Percentiles rank a stretch among this genome's conserved stretches.
phyloP scores from a whole-genome alignment of 2,888 invertebrate species.

The Pheosia tremula region DNA sequence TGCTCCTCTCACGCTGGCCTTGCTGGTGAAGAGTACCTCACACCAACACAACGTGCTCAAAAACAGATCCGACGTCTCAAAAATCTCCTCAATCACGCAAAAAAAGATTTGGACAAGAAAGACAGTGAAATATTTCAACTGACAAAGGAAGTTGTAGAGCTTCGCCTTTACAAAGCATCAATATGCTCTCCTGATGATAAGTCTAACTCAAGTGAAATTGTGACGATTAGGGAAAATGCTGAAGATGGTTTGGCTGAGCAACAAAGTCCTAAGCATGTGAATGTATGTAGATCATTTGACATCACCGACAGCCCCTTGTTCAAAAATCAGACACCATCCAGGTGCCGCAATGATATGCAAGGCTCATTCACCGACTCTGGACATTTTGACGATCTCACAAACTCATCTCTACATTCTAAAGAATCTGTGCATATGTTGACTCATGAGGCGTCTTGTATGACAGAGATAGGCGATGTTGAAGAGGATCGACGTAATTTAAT shows the following conservation, averaged over 20 bases:
- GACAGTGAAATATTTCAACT: slow-evolving; percentile 92
- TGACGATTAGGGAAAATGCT: slow-evolving; percentile 89
- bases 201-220: slow-evolving; percentile 90
- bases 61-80: slow-evolving; percentile 91
- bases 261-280: slow-evolving; percentile 65
- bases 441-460: slow-evolving; percentile 82
- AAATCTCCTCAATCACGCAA: slow-evolving; percentile 88
- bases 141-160: slow-evolving; percentile 91
- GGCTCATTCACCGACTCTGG: slow-evolving; percentile 94
- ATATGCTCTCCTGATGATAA: slow-evolving; percentile 92
- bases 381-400: slow-evolving; percentile 92
- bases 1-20: slow-evolving; percentile 92
- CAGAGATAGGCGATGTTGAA: slow-evolving; percentile 83
- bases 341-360: slow-evolving; percentile 86
- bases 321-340: slow-evolving; percentile 74
- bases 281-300: slow-evolving; percentile 73
- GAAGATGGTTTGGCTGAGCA: slow-evolving; percentile 66
- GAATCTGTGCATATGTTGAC: slow-evolving; percentile 86
- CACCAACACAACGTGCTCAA: slow-evolving; percentile 94
- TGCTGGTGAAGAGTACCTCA: slow-evolving; percentile 92
- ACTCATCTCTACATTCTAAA: slow-evolving; percentile 91
- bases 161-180: slow-evolving; percentile 91
- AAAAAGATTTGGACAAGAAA: slow-evolving; percentile 91
- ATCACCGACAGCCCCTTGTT: slow-evolving; percentile 78
- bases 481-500: slow-evolving; percentile 88